Evolutionary conservation across 2,797 vertebrate species (phyloP).

Genomic region (Anableps anableps): DNA sequence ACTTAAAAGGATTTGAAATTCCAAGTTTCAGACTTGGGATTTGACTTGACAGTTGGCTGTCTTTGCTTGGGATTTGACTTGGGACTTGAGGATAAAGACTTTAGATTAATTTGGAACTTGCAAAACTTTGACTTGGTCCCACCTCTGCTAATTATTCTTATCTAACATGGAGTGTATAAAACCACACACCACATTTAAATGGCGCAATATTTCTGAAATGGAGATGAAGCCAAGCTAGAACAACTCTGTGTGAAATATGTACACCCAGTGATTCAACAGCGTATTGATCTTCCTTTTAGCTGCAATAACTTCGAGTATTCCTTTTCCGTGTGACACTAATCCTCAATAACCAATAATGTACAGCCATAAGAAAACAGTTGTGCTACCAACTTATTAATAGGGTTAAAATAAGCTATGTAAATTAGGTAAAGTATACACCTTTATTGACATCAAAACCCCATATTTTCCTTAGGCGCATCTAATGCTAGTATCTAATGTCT

Average conservation of each 20-base stretch:
- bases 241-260: neutral
- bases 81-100: too few relatives aligned
- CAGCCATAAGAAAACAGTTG: neutral
- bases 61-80: too few relatives aligned
- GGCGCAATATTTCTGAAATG: too few relatives aligned
- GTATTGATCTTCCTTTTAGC: neutral
- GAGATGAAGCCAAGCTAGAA: neutral
- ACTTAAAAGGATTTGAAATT: too few relatives aligned
- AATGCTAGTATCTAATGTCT: neutral
- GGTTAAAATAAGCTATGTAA: neutral
- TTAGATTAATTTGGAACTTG: too few relatives aligned
- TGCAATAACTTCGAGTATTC: neutral
- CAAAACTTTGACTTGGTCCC: too few relatives aligned
- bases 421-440: neutral
- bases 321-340: neutral
- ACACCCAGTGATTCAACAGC: neutral
- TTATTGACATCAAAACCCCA: neutral
- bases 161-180: too few relatives aligned
- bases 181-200: too few relatives aligned
- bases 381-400: neutral
- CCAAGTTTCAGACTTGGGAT: too few relatives aligned
- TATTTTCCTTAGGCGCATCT: neutral
- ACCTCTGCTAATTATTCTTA: too few relatives aligned
- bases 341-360: neutral
- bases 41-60: too few relatives aligned